These are phyloP conservation scores for Hyla sarda DNA, from an alignment of 2,113 vertebrate genomes.

Conservation along the genomic window DNA sequence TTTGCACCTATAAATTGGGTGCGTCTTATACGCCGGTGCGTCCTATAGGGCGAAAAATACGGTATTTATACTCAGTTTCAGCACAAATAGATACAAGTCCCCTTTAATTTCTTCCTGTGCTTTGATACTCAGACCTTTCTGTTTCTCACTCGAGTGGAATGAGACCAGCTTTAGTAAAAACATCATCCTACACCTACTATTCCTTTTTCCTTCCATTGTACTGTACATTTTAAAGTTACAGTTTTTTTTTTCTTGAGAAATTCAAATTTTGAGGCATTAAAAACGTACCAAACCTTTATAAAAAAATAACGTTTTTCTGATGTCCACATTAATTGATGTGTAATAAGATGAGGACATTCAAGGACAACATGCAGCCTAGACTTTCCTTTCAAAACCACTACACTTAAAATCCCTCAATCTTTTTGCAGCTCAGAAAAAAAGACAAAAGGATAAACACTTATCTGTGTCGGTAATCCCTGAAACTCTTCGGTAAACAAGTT, in stretches of 20 bases:
- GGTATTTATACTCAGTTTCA: background rate
- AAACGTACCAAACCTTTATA: too few species aligned
- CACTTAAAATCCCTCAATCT: conserved; percentile 55
- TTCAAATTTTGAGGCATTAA: background rate
- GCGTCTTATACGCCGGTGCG: too few species aligned
- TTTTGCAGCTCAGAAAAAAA: conserved; percentile 47
- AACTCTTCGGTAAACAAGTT: conserved; percentile 56
- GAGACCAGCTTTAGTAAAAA: background rate
- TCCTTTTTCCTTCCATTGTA: background rate
- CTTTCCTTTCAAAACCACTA: conserved; percentile 32
- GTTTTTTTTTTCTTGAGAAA: background rate
- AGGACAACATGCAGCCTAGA: conserved; percentile 25
- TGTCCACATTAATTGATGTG: background rate
- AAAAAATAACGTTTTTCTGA: background rate
- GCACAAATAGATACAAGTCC: background rate
- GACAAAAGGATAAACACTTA: conserved; percentile 57
- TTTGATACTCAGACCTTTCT: background rate
- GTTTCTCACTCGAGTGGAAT: background rate
- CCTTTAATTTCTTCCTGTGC: background rate
- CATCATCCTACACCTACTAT: background rate
- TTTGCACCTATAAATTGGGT: too few species aligned
- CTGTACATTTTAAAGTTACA: background rate
- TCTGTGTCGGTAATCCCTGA: conserved; percentile 54
- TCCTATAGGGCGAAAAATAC: too few species aligned
- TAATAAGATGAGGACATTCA: conserved; percentile 24